phyloP scores from a whole-genome alignment of 1,140 invertebrate genomes.

The Caenorhabditis tropicalis region DNA sequence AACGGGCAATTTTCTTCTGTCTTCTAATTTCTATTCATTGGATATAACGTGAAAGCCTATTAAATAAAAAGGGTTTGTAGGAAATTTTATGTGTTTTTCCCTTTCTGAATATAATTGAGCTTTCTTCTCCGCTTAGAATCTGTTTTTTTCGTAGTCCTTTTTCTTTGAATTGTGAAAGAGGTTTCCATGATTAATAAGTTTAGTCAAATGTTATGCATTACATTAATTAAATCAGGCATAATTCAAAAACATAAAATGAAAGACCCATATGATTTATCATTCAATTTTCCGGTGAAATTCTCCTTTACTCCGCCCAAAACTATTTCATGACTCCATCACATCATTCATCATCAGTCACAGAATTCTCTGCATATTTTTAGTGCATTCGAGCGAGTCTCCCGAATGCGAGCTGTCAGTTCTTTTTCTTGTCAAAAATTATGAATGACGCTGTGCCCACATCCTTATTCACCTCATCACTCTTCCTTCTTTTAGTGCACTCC shows the following conservation, averaged over 20 bases:
- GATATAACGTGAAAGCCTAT: background rate
- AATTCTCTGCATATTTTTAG: slow-evolving; percentile 2
- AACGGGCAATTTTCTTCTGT: background rate
- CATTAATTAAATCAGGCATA: too few species aligned
- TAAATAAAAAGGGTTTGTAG: background rate
- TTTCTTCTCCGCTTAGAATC: background rate
- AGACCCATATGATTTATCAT: too few species aligned
- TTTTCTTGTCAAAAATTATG: slow-evolving; percentile 33
- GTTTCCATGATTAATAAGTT: too few species aligned
- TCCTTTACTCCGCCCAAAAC: too few species aligned
- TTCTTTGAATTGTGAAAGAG: too few species aligned
- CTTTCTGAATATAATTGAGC: background rate
- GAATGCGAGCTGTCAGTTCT: slow-evolving; percentile 32
- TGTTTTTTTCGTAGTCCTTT: too few species aligned
- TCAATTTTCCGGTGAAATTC: too few species aligned
- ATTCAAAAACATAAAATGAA: too few species aligned
- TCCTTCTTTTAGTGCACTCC: slow-evolving; percentile 64
- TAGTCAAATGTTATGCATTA: too few species aligned
- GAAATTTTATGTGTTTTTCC: background rate
- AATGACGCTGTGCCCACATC: background rate
- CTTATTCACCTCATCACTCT: background rate
- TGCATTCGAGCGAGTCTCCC: background rate
- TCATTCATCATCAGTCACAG: background rate
- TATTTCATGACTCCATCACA: slow-evolving; percentile 1
- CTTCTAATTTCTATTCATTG: background rate